Conservation (phyloP, 2,113 vertebrate genomes). For the Hoplias malabaricus region DNA sequence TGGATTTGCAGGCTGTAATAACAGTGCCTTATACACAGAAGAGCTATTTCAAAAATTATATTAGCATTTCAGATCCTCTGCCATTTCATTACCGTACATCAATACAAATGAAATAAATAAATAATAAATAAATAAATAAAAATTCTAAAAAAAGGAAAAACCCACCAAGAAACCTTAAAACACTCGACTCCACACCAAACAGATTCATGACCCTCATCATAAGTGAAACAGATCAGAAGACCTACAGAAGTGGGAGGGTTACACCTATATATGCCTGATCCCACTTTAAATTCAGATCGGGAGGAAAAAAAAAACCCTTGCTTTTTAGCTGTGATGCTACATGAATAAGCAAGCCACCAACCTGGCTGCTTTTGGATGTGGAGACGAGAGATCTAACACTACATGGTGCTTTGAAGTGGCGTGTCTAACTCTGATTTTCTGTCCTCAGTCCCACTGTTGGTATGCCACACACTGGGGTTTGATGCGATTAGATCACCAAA, state of each 20-base stretch:
- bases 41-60: too few species aligned
- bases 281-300: not conserved
- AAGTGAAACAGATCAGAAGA: not conserved
- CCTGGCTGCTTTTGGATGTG: slow-evolving; percentile 1
- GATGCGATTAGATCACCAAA: slow-evolving; percentile 28
- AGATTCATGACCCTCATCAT: not conserved
- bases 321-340: not conserved
- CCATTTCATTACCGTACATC: too few species aligned
- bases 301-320: not conserved
- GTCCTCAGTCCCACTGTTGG: not conserved
- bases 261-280: not conserved
- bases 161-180: too few species aligned
- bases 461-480: slow-evolving; percentile 6
- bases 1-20: too few species aligned
- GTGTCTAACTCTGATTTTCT: slow-evolving; percentile 7
- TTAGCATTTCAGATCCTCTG: too few species aligned
- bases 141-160: too few species aligned
- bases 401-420: slow-evolving; percentile 36
- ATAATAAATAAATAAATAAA: too few species aligned
- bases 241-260: not conserved
- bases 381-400: slow-evolving; percentile 17
- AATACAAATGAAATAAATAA: too few species aligned
- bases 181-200: not conserved
- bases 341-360: slow-evolving; percentile 25
- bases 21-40: too few species aligned